Evolutionary conservation across 2,113 vertebrate species (phyloP), one percentile per base, ranked within the genome.

Genomic region (Columba livia): DNA sequence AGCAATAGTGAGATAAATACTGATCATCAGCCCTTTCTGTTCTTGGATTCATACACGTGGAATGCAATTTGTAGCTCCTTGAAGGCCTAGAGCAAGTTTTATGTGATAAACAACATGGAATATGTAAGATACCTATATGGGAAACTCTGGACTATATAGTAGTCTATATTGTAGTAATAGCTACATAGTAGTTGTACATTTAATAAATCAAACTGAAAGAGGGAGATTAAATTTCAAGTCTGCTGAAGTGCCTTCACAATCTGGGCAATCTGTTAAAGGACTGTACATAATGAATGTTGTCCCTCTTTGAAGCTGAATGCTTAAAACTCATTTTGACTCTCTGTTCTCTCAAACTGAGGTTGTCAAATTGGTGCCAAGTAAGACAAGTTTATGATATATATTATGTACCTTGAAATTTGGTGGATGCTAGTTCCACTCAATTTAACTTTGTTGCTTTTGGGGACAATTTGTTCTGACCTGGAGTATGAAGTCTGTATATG

Each of bases 381-480:
- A 90, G 94, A 97, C 95, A 95, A 93, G 79, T 93, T 97, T 97
- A 85, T 96, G 93, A 95, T 90, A 90, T 83, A 50, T 84, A 90
- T 96, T 95, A 95, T 80, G 89, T 94, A 91, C 79, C 95, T 96
- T 62, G 66, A 93, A 96, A 97, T 90, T 95, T 93, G 92, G 95
- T 96, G 91, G 92, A 92, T 83, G 82, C 82, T 57, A 78, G 96
- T 97, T 97, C 97, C 96, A 95, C 96, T 98, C 95, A 97, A 96
- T 97, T 97, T 97, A 97, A 97, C 96, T 44, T 57, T 73, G 85
- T 78, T 91, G 53, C 79, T 95, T 93, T 92, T 75, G 91, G 96
- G 92, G 80, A 94, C 85, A 88, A 69, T 96, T 98, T 97, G 78
- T 97, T 90, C 90, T 95, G 89, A 97, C 95, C 88, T 60, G 15